Conservation (phyloP, 2,888 invertebrate genomes). For the Tortricodes alternella region DNA sequence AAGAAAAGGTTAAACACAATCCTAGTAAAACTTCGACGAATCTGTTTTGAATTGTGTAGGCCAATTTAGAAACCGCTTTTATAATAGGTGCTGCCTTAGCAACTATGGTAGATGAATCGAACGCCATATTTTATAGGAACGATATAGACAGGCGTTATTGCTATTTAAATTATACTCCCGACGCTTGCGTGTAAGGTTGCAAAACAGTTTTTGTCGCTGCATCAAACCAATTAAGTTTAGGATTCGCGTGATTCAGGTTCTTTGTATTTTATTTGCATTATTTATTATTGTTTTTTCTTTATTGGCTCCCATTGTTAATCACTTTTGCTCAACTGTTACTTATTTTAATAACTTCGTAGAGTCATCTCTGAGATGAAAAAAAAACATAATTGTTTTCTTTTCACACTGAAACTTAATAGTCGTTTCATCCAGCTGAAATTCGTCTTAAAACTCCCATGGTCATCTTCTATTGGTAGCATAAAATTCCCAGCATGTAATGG, state of each 20-base stretch:
- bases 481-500: conserved; percentile 16
- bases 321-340: background rate
- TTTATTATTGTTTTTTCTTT: conserved; percentile 9
- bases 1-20: conserved; percentile 22
- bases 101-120: conserved; percentile 54
- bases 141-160: conserved; percentile 65
- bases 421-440: too few species aligned
- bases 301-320: background rate
- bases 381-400: too few species aligned
- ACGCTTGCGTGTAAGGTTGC: conserved; percentile 68
- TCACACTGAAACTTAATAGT: background rate
- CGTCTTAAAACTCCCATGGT: background rate
- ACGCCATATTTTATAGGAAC: conserved; percentile 58
- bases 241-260: conserved; percentile 73
- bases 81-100: conserved; percentile 44
- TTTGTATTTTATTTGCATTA: conserved; percentile 38
- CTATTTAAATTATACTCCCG: conserved; percentile 64
- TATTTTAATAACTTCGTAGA: too few species aligned
- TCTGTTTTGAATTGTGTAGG: background rate
- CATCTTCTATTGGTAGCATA: background rate
- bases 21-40: background rate
- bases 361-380: too few species aligned
- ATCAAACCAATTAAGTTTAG: conserved; percentile 62
- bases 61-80: conserved; percentile 11
- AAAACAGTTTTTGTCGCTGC: conserved; percentile 70